Conservation (phyloP, 1,140 invertebrate species). For the Hyphantria cunea region DNA sequence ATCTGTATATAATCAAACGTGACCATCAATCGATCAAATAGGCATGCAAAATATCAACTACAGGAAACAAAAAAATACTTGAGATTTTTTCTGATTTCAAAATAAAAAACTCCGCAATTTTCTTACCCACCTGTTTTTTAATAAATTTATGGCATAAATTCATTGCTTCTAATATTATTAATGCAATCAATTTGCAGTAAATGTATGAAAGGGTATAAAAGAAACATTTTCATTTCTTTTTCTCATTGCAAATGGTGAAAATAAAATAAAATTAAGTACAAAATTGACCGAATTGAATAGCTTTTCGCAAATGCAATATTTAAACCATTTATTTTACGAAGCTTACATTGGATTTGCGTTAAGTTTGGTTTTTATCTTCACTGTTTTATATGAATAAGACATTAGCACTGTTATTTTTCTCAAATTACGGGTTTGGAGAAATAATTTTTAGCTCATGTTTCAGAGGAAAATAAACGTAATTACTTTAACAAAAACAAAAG, state of each 20-base stretch:
- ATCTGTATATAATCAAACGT: too few species aligned
- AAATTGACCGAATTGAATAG: not conserved
- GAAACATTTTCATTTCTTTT: too few species aligned
- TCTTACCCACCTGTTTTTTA: too few species aligned
- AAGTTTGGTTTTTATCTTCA: not conserved
- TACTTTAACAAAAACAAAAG: conserved; percentile 25
- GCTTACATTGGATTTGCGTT: conserved; percentile 14
- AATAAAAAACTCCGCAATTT: too few species aligned
- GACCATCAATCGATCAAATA: too few species aligned
- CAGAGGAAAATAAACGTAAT: conserved; percentile 18
- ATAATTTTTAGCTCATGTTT: conserved; percentile 17
- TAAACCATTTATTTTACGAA: conserved; percentile 22
- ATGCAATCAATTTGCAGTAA: too few species aligned
- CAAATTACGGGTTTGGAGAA: conserved; percentile 2
- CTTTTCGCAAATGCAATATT: conserved; percentile 11
- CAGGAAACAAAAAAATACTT: too few species aligned
- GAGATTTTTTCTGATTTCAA: too few species aligned
- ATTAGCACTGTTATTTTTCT: conserved; percentile 11
- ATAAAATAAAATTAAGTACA: conserved; percentile 5
- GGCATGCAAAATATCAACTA: too few species aligned
- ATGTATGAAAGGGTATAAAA: too few species aligned
- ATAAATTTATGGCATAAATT: too few species aligned
- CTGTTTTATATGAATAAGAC: conserved; percentile 6
- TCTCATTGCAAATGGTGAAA: not conserved
- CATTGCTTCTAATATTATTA: too few species aligned